Evolutionary conservation across 2,113 vertebrate species (phyloP).

Genomic region (Chascanopsetta lugubris): DNA sequence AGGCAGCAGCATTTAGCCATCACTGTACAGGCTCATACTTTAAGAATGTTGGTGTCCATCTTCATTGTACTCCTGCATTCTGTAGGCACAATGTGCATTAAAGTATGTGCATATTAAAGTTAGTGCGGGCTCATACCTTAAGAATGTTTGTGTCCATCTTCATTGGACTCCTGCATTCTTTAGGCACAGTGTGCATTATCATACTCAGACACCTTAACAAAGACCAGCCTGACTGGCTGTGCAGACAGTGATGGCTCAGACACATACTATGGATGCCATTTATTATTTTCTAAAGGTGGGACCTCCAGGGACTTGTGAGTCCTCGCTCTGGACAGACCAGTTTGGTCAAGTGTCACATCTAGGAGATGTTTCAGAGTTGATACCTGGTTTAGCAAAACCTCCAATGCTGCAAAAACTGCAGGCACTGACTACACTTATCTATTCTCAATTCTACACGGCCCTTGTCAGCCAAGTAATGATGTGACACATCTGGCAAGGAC

Average conservation of each 20-base stretch:
- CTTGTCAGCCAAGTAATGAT: too few relatives aligned
- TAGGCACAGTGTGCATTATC: neutral
- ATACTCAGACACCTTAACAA: constrained; percentile 14
- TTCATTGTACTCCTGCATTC: constrained; percentile 10
- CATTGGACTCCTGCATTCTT: constrained; percentile 7
- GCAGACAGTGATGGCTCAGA: constrained; percentile 4
- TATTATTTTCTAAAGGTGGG: constrained; percentile 11
- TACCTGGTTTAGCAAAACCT: too few relatives aligned
- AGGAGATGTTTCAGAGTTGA: too few relatives aligned
- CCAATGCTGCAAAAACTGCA: too few relatives aligned
- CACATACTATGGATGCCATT: neutral
- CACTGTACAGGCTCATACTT: constrained; percentile 1
- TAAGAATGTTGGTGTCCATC: constrained; percentile 11
- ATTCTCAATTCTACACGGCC: too few relatives aligned
- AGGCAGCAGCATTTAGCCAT: constrained; percentile 16
- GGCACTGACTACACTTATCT: too few relatives aligned
- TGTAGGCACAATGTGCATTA: neutral
- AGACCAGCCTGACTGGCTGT: constrained; percentile 3
- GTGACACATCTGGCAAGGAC: too few relatives aligned
- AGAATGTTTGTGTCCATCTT: constrained; percentile 13
- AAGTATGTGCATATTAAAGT: too few relatives aligned
- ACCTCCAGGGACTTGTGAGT: neutral
- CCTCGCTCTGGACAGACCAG: too few relatives aligned
- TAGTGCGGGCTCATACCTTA: neutral
- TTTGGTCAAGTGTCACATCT: too few relatives aligned